Base-by-base conservation (phyloP, 2,113 vertebrate species). In the Acanthisitta chloris region DNA sequence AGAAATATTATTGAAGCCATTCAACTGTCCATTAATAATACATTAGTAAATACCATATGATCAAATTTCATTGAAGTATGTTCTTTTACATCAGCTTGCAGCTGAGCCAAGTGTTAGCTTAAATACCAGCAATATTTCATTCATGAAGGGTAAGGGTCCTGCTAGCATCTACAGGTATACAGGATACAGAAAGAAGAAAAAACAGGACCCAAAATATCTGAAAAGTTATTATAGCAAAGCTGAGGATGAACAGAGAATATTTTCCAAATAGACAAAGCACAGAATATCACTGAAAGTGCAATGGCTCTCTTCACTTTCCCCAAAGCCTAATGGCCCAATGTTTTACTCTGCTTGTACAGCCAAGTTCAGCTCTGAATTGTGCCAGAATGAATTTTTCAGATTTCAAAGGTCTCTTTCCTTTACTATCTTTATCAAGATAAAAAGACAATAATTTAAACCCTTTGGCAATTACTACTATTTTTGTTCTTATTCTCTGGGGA, bases 1-100 rank as follows among this genome's bases (percentile, higher is more conserved):
- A 69, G 57, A 91, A 94, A 69, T 95, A 83, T 79, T 91, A 81
- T 67, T 79, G 73, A 89, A 94, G 26, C 45, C 45, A 69, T 87
- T 82, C 78, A 94, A 13, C 29, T 89, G 9, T 0, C 65, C 84
- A 87, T 94, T 96, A 95, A 94, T 96, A 95, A 97, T 89, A 81
- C 36, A 94, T 91, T 95, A 89, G 93, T 87, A 96, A 96, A 96
- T 85, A 94, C 28, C 38, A 23, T 79, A 87, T 91, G 69, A 94
- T 92, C 69, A 94, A 76, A 81, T 89, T 94, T 79, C 91, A 54
- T 67, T 86, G 71, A 76, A 77, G 20, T 45, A 36, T 34, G 10
- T 9, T 13, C 70, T 90, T 86, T 67, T 58, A 64, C 38, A 58
- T 10, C 20, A 94, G 25, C 40, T 89, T 87, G 66, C 89, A 95